Conservation (phyloP, 2,888 invertebrate species). For the Heliothis peltigera region DNA sequence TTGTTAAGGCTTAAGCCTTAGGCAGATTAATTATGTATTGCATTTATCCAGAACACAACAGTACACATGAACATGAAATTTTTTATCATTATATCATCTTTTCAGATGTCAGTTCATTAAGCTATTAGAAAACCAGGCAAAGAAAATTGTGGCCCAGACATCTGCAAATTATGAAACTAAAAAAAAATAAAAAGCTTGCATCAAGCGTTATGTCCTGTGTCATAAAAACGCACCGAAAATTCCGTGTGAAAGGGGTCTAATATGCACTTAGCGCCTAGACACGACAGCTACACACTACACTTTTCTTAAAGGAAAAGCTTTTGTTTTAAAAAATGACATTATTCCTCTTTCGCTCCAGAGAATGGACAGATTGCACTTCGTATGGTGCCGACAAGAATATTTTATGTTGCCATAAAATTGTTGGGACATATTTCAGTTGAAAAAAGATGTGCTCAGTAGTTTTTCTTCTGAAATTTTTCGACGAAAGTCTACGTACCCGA, state of each 20-base stretch:
- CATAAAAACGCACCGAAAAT: constrained; percentile 13
- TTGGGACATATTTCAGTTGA: neutral
- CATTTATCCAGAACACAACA: too few relatives aligned
- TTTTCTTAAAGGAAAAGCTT: constrained; percentile 60
- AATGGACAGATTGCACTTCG: constrained; percentile 51
- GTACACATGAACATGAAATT: too few relatives aligned
- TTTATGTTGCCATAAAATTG: constrained; percentile 20
- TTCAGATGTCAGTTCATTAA: too few relatives aligned
- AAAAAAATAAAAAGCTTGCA: too few relatives aligned
- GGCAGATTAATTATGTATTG: too few relatives aligned
- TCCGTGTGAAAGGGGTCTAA: constrained; percentile 48
- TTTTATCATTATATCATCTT: too few relatives aligned
- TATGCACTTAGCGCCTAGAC: constrained; percentile 63
- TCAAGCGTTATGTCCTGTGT: neutral
- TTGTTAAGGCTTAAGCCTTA: too few relatives aligned
- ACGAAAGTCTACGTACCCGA: too few relatives aligned
- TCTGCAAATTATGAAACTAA: too few relatives aligned
- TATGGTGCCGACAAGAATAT: constrained; percentile 39
- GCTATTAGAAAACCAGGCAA: too few relatives aligned
- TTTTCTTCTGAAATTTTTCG: too few relatives aligned
- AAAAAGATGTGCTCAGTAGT: neutral
- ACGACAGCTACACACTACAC: constrained; percentile 54
- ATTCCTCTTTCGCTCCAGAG: constrained; percentile 49
- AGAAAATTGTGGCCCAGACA: too few relatives aligned
- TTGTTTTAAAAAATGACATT: constrained; percentile 62